phyloP scores from a whole-genome alignment of 1,140 invertebrate species.

The Amphibalanus amphitrite region DNA sequence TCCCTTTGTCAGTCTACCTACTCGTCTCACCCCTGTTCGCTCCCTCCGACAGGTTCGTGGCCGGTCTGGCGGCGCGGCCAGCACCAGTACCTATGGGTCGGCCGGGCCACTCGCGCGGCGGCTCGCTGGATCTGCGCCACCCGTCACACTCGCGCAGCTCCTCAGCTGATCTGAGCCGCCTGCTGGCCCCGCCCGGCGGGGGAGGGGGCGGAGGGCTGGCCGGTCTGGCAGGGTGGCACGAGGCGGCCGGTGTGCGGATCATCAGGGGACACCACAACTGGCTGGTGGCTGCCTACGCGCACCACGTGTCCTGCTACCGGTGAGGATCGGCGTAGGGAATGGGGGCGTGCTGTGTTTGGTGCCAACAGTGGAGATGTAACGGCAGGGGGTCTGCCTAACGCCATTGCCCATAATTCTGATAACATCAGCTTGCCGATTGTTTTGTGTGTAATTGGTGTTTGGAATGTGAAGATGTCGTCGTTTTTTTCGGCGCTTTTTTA shows the following conservation, averaged over 20 bases:
- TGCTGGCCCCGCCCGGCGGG: neutral
- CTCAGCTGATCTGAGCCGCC: slow-evolving; percentile 55
- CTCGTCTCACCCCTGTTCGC: too few relatives aligned
- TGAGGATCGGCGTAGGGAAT: slow-evolving; percentile 22
- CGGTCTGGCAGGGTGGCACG: slow-evolving; percentile 43
- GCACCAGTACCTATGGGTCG: neutral
- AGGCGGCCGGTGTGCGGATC: slow-evolving; percentile 74
- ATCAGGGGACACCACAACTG: slow-evolving; percentile 95
- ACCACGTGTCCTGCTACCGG: slow-evolving; percentile 89
- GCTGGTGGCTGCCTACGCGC: slow-evolving; percentile 89
- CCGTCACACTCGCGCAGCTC: slow-evolving; percentile 46
- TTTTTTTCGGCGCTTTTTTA: too few relatives aligned
- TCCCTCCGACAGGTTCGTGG: neutral
- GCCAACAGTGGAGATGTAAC: too few relatives aligned
- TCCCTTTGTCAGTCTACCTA: too few relatives aligned
- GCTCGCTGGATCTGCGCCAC: slow-evolving; percentile 32
- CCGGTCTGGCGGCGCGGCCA: neutral
- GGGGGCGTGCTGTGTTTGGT: neutral
- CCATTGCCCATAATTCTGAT: too few relatives aligned
- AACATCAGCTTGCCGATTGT: too few relatives aligned
- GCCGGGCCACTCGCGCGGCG: slow-evolving; percentile 16
- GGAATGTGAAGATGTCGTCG: too few relatives aligned
- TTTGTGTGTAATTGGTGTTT: too few relatives aligned
- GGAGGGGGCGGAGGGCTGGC: slow-evolving; percentile 3
- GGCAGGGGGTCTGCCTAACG: too few relatives aligned